A percentile compares a stretch with the other conserved stretches of the same genome.
Conservation (phyloP, 92 coral and sea anemone species). For the Heteractis magnifica region DNA sequence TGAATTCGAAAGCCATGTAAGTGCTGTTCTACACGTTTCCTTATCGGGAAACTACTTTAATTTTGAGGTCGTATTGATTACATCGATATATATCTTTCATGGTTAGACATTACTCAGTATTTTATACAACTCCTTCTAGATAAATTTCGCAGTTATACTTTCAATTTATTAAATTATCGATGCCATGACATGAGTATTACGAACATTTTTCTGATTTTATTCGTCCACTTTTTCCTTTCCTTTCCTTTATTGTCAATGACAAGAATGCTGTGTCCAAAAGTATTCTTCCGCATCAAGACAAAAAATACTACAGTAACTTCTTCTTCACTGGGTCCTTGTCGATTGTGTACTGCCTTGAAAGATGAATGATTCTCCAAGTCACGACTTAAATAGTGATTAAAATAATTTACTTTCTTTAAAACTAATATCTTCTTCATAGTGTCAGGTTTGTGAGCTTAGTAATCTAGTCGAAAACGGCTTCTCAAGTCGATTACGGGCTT, state of each 20-base stretch:
- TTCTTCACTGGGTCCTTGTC: background rate
- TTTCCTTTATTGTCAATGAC: too few species aligned
- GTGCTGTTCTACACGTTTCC: background rate
- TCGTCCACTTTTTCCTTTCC: background rate
- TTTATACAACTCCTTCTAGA: background rate
- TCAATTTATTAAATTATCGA: background rate
- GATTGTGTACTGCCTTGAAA: background rate
- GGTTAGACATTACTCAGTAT: too few species aligned
- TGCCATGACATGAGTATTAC: background rate
- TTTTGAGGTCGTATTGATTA: too few species aligned
- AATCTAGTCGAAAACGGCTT: background rate
- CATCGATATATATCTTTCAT: too few species aligned
- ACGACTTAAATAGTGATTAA: background rate
- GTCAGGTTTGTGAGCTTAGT: background rate
- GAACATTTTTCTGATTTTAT: background rate
- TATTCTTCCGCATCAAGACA: background rate
- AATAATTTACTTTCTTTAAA: conserved; percentile 1
- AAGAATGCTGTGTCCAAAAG: background rate
- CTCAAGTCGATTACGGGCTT: background rate
- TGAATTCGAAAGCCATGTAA: background rate
- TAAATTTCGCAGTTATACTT: background rate
- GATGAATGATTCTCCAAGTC: background rate
- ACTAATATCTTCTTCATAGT: background rate
- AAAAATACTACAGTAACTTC: background rate
- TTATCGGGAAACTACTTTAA: too few species aligned